These are phyloP conservation scores for Conchocele bisecta DNA, from an alignment of 2,888 invertebrate genomes.

Conservation along the genomic window DNA sequence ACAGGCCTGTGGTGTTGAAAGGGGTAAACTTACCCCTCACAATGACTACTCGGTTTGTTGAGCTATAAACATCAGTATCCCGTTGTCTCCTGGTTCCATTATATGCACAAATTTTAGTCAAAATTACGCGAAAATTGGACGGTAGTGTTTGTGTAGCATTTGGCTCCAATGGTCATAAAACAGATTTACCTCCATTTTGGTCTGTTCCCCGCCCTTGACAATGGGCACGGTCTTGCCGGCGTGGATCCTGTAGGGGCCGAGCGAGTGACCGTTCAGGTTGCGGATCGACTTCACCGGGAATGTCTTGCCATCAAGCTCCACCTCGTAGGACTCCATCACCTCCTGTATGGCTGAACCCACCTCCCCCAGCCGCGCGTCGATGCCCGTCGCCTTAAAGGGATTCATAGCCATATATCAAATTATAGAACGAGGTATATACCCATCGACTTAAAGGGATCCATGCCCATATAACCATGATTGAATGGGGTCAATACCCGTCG, in stretches of 20 bases:
- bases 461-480: too few species aligned
- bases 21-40: too few species aligned
- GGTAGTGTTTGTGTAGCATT: too few species aligned
- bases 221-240: constrained; percentile 99
- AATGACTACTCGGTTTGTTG: too few species aligned
- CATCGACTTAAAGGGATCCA: neutral
- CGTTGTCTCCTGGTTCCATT: too few species aligned
- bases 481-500: too few species aligned
- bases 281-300: constrained; percentile 98
- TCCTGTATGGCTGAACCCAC: constrained; percentile 98
- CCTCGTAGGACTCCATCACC: constrained; percentile 99
- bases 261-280: constrained; percentile 99
- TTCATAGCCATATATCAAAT: neutral
- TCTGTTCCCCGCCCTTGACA: constrained; percentile 98
- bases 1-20: too few species aligned
- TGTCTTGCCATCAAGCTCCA: constrained; percentile 97
- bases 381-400: constrained; percentile 91
- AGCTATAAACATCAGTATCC: too few species aligned
- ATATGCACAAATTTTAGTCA: too few species aligned
- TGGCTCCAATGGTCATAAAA: too few species aligned
- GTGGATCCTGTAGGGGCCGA: constrained; percentile 95
- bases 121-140: too few species aligned
- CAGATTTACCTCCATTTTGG: constrained; percentile 91
- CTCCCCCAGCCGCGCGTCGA: constrained; percentile 98
- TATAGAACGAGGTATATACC: neutral